Evolutionary conservation across 2,113 vertebrate species (phyloP).

Genomic region (Pan paniscus): DNA sequence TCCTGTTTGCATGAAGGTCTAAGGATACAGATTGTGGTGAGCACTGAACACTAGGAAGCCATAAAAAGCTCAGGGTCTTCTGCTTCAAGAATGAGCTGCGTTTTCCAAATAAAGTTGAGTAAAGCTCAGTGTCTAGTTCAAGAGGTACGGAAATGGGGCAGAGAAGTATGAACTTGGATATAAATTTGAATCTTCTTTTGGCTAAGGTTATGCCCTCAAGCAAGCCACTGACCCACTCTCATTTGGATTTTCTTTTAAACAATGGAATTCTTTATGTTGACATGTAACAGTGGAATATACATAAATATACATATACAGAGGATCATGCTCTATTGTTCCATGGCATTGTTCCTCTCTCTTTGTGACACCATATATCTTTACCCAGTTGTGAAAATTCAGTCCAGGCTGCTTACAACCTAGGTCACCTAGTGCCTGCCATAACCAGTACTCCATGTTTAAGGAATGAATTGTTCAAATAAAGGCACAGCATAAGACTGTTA

Average conservation of each 20-base stretch:
- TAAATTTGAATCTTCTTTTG: not conserved
- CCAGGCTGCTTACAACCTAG: rapidly evolving
- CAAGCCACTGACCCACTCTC: not conserved
- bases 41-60: not conserved
- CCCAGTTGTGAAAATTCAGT: not conserved
- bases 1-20: not conserved
- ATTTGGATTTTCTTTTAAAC: not conserved
- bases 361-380: not conserved
- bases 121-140: not conserved
- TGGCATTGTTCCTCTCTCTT: not conserved
- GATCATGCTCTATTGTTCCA: no score
- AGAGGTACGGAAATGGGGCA: not conserved
- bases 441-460: not conserved
- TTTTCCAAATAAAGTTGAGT: not conserved
- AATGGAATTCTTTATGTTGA: not conserved
- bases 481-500: no score
- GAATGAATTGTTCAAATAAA: not conserved
- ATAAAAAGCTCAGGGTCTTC: not conserved
- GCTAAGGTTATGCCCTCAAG: no score
- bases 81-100: not conserved
- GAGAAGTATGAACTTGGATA: not conserved
- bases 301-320: not conserved
- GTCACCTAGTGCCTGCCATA: rapidly evolving
- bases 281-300: not conserved
- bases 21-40: rapidly evolving